Percentiles rank a stretch among this genome's conserved stretches.
These are phyloP conservation scores for Sardinella longiceps DNA, from an alignment of 2,797 vertebrate genomes.

Conservation along the genomic window DNA sequence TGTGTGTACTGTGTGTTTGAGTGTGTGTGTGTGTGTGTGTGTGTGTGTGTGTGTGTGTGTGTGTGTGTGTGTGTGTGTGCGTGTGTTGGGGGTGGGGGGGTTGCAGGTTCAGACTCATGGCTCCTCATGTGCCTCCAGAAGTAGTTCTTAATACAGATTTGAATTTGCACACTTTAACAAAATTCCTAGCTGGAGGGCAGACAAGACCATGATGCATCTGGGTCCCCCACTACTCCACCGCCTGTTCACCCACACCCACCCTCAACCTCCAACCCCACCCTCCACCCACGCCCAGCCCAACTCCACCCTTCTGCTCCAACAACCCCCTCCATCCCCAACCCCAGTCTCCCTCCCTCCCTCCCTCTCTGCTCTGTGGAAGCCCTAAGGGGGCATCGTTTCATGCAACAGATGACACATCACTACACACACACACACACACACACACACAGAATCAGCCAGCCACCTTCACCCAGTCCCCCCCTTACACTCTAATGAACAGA, in stretches of 20 bases:
- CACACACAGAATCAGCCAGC: conserved; percentile 29
- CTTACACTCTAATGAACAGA: conserved; percentile 52
- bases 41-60: conserved; percentile 1
- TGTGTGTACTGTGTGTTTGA: neutral
- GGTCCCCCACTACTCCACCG: conserved; percentile 52
- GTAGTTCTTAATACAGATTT: conserved; percentile 83
- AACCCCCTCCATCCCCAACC: neutral
- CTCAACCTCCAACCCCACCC: neutral
- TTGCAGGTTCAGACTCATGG: conserved; percentile 55
- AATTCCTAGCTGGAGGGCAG: conserved; percentile 66
- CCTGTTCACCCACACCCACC: conserved; percentile 2
- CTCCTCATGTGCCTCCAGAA: conserved; percentile 78
- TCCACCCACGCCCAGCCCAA: neutral
- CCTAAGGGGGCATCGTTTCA: conserved; percentile 65
- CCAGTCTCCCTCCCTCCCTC: too few species aligned
- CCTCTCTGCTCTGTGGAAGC: conserved; percentile 52
- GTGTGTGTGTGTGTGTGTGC: conserved; percentile 58
- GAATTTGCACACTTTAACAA: conserved; percentile 78
- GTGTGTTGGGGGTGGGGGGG: conserved; percentile 63
- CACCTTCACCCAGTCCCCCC: conserved; percentile 37
- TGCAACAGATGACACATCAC: conserved; percentile 68
- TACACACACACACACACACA: conserved; percentile 33
- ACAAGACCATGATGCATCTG: conserved; percentile 70
- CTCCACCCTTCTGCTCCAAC: neutral
- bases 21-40: neutral